Conservation (phyloP, 2,888 invertebrate species). For the Keiferia lycopersicella region DNA sequence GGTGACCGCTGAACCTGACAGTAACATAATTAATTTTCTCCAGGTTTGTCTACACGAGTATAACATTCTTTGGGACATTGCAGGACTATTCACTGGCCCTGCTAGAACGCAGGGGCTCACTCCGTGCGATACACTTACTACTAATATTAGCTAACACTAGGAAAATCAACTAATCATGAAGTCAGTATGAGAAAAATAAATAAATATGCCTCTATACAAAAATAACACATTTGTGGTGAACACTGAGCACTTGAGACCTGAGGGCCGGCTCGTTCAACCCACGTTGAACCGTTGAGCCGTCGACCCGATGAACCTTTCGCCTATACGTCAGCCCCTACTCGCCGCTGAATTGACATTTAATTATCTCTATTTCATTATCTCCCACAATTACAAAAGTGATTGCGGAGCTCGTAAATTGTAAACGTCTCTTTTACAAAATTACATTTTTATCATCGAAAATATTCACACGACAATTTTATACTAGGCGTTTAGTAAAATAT, state of each 20-base stretch:
- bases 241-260: slow-evolving; percentile 69
- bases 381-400: slow-evolving; percentile 77
- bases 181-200: slow-evolving; percentile 71
- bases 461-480: slow-evolving; percentile 55
- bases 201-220: slow-evolving; percentile 80
- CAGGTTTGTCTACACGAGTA: slow-evolving; percentile 56
- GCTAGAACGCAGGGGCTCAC: slow-evolving; percentile 76
- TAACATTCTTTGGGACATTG: slow-evolving; percentile 78
- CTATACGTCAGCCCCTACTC: slow-evolving; percentile 39
- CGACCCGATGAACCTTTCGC: slow-evolving; percentile 23
- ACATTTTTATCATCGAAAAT: slow-evolving; percentile 68
- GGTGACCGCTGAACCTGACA: too few relatives aligned
- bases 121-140: slow-evolving; percentile 69
- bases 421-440: slow-evolving; percentile 70
- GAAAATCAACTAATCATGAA: slow-evolving; percentile 58
- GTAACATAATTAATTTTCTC: slow-evolving; percentile 40
- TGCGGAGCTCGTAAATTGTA: slow-evolving; percentile 70
- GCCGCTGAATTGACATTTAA: slow-evolving; percentile 63
- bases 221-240: slow-evolving; percentile 77
- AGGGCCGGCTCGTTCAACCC: slow-evolving; percentile 38
- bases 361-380: slow-evolving; percentile 54
- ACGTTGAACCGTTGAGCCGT: not conserved
- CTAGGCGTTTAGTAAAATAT: slow-evolving; percentile 65
- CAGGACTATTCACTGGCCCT: slow-evolving; percentile 72
- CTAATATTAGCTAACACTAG: slow-evolving; percentile 72